Base-by-base conservation (phyloP, 2,888 invertebrate species). In the Pelosia muscerda region DNA sequence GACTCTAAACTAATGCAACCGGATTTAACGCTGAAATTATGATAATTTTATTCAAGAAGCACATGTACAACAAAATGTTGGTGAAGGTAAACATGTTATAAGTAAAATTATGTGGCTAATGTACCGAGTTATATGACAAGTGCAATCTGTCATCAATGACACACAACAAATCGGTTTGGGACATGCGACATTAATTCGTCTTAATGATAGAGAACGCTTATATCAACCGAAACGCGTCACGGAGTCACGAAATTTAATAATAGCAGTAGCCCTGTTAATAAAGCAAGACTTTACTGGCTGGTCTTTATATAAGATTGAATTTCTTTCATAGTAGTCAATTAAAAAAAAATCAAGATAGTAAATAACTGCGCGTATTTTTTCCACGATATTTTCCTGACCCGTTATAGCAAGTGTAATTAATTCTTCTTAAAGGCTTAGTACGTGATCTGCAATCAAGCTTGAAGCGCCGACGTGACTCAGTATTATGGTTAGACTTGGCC, bases 121-220 rank as follows among this genome's bases (percentile, higher is more conserved):
- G 77, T 74, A 69, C 75, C 76, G 68, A 74, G 64, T 38, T 76
- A 81, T 82, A 69, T 84, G 81, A 84, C 77, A 81, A 81, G 82
- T 83, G 69, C 78, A 78, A 78, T 73, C 81, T 81, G 84, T 83
- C 79, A 25, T 58, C 72, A 56, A 66, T 77, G 79, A 74, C 78
- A 72, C 38, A 38, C 66, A 69, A 81, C 74, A 76, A 75, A 80
- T 81, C 68, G 65, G 26, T 49, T 49, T 59, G 34, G 61, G 66
- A 66, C 62, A 49, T 66, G 68, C 67, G 63, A 65, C 19, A 69
- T 54, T 64, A 62, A 71, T 58, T 55, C 13, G 15, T 55, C 9
- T 6, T 28, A 6, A 34, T 22, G 38, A 34, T 34, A 10, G 13
- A 4, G 31, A 19, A 38, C 31, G 58, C 8, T 19, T 49, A n/a